A percentile compares a stretch with the other conserved stretches of the same genome.
phyloP scores from a whole-genome alignment of 2,113 vertebrate genomes.

The Anas platyrhynchos region DNA sequence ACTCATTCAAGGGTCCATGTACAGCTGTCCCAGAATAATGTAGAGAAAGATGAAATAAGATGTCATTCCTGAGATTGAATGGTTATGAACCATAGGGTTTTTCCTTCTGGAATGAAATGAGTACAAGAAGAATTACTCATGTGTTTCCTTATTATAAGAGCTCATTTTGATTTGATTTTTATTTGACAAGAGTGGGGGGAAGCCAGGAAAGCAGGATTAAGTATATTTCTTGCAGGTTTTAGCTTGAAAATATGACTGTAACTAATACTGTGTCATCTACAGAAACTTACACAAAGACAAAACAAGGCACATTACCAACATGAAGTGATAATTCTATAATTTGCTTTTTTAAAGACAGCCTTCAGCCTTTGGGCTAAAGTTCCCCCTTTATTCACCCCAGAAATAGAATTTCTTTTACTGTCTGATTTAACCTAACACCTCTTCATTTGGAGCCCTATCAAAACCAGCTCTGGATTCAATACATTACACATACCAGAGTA shows the following conservation, averaged over 20 bases:
- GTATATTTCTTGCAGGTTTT: not conserved
- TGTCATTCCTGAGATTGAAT: not conserved
- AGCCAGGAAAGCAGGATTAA: not conserved
- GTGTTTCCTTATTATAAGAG: not conserved
- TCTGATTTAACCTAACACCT: not conserved
- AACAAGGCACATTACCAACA: not conserved
- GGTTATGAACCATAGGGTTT: not conserved
- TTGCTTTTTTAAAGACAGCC: not conserved
- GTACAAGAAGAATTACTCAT: not conserved
- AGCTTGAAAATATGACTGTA: not conserved
- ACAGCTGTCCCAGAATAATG: not conserved
- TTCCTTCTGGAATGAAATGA: not conserved
- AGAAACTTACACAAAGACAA: not conserved
- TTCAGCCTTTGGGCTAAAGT: not conserved
- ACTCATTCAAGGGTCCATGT: not conserved
- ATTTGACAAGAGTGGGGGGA: not conserved
- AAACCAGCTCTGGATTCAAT: not conserved
- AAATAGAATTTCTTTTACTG: not conserved
- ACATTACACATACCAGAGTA: not conserved
- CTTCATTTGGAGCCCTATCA: not conserved
- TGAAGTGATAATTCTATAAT: not conserved
- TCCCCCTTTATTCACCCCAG: not conserved
- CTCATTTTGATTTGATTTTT: not conserved
- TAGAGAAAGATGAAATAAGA: not conserved
- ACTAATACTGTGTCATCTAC: not conserved